phyloP scores from a whole-genome alignment of 2,888 invertebrate genomes.

The Caradrina kadenii region DNA sequence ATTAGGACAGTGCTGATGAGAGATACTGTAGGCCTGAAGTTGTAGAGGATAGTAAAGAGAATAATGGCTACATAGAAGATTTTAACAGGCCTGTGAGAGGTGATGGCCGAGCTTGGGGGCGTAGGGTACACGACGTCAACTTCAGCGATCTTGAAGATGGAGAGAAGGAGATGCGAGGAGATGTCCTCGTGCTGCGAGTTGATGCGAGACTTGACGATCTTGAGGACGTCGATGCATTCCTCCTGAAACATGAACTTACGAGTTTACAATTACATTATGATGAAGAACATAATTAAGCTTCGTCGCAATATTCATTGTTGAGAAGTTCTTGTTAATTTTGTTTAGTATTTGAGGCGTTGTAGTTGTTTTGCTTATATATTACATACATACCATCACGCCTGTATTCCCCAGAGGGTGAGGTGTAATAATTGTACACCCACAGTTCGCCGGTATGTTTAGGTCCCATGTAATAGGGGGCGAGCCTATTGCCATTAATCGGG shows the following conservation, averaged over 20 bases:
- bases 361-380: no score
- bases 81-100: conserved; percentile 74
- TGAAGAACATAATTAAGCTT: not conserved
- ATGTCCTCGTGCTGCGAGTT: conserved; percentile 96
- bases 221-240: conserved; percentile 95
- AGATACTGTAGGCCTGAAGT: conserved; percentile 70
- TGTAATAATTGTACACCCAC: no score
- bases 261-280: not conserved
- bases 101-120: conserved; percentile 90
- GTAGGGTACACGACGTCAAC: conserved; percentile 95
- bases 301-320: no score
- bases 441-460: no score
- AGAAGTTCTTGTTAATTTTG: no score
- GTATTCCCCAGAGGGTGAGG: no score
- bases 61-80: conserved; percentile 78
- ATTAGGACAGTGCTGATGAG: conserved; percentile 63
- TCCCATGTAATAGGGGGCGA: no score
- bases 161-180: conserved; percentile 95
- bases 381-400: no score
- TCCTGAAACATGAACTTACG: conserved; percentile 90
- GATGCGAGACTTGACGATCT: conserved; percentile 95
- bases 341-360: no score
- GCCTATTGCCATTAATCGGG: no score
- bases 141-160: conserved; percentile 98
- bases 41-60: conserved; percentile 76